Conservation (phyloP, 2,888 invertebrate species). For the Acanthosepion lycidas region DNA sequence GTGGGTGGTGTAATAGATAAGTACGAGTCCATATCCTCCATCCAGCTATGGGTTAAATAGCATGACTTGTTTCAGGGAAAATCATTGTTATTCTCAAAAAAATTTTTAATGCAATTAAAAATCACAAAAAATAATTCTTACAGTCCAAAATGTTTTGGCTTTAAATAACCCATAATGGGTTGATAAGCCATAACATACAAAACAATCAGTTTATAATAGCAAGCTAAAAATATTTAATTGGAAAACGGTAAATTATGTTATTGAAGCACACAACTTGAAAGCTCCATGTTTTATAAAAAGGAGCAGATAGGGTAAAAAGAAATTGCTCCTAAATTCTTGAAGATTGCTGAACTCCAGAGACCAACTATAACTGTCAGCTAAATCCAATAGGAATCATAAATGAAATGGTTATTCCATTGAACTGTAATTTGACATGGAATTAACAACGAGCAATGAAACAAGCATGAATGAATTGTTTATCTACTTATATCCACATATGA, state of each 20-base stretch:
- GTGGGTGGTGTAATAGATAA: too few relatives aligned
- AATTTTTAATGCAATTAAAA: too few relatives aligned
- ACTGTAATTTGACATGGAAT: not conserved
- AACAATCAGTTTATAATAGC: too few relatives aligned
- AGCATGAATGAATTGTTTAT: not conserved
- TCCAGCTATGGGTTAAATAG: too few relatives aligned
- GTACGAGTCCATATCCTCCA: too few relatives aligned
- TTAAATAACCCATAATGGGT: too few relatives aligned
- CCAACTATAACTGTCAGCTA: not conserved
- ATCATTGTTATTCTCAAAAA: too few relatives aligned
- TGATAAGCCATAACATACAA: too few relatives aligned
- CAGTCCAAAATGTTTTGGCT: too few relatives aligned
- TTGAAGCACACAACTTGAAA: not conserved
- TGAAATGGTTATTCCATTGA: not conserved
- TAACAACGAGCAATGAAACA: not conserved
- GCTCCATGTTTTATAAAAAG: not conserved
- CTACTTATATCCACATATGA: not conserved
- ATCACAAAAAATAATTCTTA: too few relatives aligned
- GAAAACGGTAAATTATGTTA: not conserved
- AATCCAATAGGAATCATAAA: not conserved
- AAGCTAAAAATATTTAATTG: not conserved
- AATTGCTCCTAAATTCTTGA: not conserved
- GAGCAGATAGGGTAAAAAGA: not conserved
- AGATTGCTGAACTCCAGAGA: not conserved
- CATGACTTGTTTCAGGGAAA: too few relatives aligned